Evolutionary conservation across 2,113 vertebrate species (phyloP).

Genomic region (Microcebus ravelobensis): DNA sequence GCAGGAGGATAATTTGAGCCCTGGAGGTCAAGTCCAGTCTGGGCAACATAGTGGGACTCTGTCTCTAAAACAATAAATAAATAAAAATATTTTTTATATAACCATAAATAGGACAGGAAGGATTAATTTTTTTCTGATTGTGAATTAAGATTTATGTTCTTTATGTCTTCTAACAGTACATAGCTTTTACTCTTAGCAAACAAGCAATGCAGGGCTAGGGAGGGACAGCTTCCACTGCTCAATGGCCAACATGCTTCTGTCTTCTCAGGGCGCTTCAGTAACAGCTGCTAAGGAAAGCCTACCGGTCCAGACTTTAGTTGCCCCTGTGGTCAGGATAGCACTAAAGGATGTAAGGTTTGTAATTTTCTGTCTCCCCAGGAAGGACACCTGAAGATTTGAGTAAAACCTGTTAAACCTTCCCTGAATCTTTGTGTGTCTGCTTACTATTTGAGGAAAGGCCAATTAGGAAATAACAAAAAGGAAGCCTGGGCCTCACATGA

Average conservation of each 20-base stretch:
- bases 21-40: no score
- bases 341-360: not conserved
- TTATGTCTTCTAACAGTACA: not conserved
- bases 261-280: not conserved
- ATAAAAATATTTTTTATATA: not conserved
- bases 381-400: not conserved
- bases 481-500: rapidly evolving
- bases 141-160: not conserved
- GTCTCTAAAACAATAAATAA: no score
- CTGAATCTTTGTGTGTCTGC: not conserved
- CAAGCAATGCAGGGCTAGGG: rapidly evolving
- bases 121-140: not conserved
- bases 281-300: not conserved
- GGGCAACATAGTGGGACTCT: no score
- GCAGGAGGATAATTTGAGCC: no score
- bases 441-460: not conserved
- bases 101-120: not conserved
- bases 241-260: rapidly evolving
- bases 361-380: not conserved
- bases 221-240: rapidly evolving
- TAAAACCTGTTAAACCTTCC: not conserved
- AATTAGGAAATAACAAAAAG: not conserved
- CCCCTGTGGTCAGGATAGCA: not conserved
- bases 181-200: not conserved
- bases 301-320: rapidly evolving